Evolutionary conservation across 1,140 invertebrate genomes (phyloP).

Genomic region (Platyura marginata): DNA sequence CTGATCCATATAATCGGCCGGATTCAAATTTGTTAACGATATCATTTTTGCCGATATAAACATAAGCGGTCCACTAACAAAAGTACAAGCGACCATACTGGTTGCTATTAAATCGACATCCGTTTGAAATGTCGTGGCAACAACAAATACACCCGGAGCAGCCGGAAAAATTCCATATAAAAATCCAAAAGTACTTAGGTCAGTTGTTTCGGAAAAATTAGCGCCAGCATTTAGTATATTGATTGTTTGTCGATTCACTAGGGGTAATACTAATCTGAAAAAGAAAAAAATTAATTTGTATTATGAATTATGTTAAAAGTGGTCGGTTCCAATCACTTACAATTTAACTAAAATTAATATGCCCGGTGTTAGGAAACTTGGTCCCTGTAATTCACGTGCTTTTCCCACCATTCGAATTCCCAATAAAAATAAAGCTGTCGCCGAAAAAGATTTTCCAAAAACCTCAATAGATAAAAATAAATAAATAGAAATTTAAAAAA

Average conservation of each 20-base stretch:
- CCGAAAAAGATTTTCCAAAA: constrained; percentile 76
- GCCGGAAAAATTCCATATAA: constrained; percentile 91
- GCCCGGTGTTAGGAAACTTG: constrained; percentile 59
- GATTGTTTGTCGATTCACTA: constrained; percentile 73
- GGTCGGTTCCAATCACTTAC: no score
- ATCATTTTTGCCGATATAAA: constrained; percentile 90
- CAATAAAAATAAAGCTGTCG: constrained; percentile 74
- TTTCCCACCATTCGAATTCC: constrained; percentile 89
- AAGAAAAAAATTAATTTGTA: no score
- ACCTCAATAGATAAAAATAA: no score
- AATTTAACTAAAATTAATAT: constrained; percentile 80
- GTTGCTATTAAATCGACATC: constrained; percentile 79
- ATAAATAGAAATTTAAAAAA: no score
- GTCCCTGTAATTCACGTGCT: constrained; percentile 53
- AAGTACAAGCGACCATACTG: constrained; percentile 84
- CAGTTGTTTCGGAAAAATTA: constrained; percentile 50
- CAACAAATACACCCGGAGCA: constrained; percentile 70
- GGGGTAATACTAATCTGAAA: constrained; percentile 61
- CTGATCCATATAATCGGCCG: constrained; percentile 49
- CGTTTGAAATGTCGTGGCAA: constrained; percentile 71
- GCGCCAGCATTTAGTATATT: constrained; percentile 48
- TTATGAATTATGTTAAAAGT: no score
- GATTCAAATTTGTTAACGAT: constrained; percentile 45
- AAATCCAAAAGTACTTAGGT: constrained; percentile 83
- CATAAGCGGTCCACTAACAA: constrained; percentile 85